A percentile compares a stretch with the other conserved stretches of the same genome.
Conservation (phyloP, 53 echinoderm and acorn worm species). For the Stichopus horrens region DNA sequence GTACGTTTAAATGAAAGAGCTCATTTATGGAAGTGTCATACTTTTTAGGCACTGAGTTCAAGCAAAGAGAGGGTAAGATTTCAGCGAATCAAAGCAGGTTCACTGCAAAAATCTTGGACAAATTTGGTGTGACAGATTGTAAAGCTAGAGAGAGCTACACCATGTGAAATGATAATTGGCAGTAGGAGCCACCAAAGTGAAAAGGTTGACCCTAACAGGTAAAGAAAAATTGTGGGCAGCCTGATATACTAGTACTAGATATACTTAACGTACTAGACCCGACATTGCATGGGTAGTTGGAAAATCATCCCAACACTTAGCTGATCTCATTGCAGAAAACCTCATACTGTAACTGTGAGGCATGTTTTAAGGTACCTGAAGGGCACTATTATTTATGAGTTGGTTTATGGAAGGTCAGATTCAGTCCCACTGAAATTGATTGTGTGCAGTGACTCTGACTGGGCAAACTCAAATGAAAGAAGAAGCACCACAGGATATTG, state of each 20-base stretch:
- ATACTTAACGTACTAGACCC: slow-evolving; percentile 36
- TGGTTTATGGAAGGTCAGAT: not conserved
- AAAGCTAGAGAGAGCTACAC: slow-evolving; percentile 11
- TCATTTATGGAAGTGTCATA: not conserved
- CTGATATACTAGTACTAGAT: not conserved
- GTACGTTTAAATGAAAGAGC: not conserved
- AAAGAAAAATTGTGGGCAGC: too few relatives aligned
- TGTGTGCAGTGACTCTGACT: slow-evolving; percentile 49
- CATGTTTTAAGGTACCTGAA: slow-evolving; percentile 51
- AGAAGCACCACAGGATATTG: slow-evolving; percentile 51
- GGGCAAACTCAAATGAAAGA: slow-evolving; percentile 42
- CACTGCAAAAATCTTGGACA: not conserved
- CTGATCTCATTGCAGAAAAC: slow-evolving; percentile 34
- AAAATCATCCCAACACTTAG: slow-evolving; percentile 43
- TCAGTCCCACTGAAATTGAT: slow-evolving; percentile 3
- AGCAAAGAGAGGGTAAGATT: not conserved
- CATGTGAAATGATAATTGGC: slow-evolving; percentile 2
- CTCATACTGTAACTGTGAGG: slow-evolving; percentile 14
- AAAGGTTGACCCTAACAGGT: slow-evolving; percentile 4
- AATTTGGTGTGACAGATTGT: not conserved
- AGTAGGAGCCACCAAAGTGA: not conserved
- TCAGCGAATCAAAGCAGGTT: not conserved
- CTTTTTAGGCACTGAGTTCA: slow-evolving; percentile 4
- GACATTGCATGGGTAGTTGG: slow-evolving; percentile 34
- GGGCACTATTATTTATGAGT: slow-evolving; percentile 28